Evolutionary conservation across 2,797 vertebrate species (phyloP), one percentile per base, ranked within the genome.

Genomic region (Rhodeus uyekii): DNA sequence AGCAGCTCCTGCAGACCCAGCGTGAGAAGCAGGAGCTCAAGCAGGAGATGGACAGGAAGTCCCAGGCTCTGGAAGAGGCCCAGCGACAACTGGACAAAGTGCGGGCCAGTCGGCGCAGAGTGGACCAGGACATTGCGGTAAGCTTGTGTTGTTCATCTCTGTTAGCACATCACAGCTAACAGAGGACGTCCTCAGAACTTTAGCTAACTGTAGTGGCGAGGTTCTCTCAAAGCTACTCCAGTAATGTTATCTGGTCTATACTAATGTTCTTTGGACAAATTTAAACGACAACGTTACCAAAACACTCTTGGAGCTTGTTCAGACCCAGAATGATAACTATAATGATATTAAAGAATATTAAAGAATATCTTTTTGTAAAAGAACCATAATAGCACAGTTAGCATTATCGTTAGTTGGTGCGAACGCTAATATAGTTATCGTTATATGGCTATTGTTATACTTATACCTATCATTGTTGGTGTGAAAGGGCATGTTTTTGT

Each of bases 51-150:
- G 94, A 95, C 71, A 92, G 75, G 82, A 95, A 96, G 90, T 93
- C 92, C 83, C 94, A 91, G 64, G 93, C 92, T 55, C 89, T 96
- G 86, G 93, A 94, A 68, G 94, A 94, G 38, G 95, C 95, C 0
- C 95, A 96, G 90, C 89, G 87, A 80, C 95, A 96, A 84, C 90
- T 96, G 88, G 95, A 96, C 89, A 94, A 95, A 89, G 94, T 96
- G 88, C 92, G 95, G 83, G 94, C 94, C 88, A 95, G 94, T 89
- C 91, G 95, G 68, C 94, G 96, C 88, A 88, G 93, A 76, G 95
- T 93, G 0, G 96, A 96, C 77, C 93, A 95, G 83, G 95, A 96
- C 1, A 95, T 96, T 79, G 91, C 95, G 92, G 96, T 96, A 86
- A 83, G 27, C 42, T 71, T 32, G 68, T 34, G 8, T 71, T 18